Evolutionary conservation across 2,113 vertebrate species (phyloP), one percentile per base, ranked within the genome.

Genomic region (Prietella phreatophila): DNA sequence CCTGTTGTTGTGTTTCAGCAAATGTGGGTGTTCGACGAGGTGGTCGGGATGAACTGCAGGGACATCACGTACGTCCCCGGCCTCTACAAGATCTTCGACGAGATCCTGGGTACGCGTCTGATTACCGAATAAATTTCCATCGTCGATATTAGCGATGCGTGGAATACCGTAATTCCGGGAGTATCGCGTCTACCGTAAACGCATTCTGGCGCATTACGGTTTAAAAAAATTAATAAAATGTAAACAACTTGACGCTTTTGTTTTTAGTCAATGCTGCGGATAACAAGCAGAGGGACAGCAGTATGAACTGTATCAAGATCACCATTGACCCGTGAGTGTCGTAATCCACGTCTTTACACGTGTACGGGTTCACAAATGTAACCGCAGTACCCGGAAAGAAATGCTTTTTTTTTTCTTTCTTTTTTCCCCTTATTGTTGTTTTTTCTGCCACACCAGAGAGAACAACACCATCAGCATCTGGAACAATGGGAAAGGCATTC

Each of bases 61-160:
- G 97, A 99, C 42, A 95, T 99, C 88, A 97, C 96, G 1, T 99
- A 96, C 91, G 98, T 99, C 85, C 98, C 98, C 39, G 98, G 98
- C 71, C 96, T 99, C 83, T 99, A 99, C 95, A 99, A 99, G 95
- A 99, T 99, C 92, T 99, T 99, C 88, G 98, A 99, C 90, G 98
- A 99, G 93, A 99, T 99, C 91, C 95, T 99, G 86, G 98, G 98
- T 99, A 47, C 6, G 91, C 95, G 97, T 93, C 67, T 61, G 55
- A 5, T 56, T 83, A 22, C 19, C 6, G 17, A n/a, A n/a, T n/a
- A n/a, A n/a, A n/a, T n/a, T n/a, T n/a, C n/a, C 36, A 36, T 36
- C 2, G 36, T 36, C 36, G 1, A 2, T 36, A 53, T 13, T 53
- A 53, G 50, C 14, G 50, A 14, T 53, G 11, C 13, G 1, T 53